phyloP scores from a whole-genome alignment of 2,888 invertebrate species.

The Ischnura elegans region DNA sequence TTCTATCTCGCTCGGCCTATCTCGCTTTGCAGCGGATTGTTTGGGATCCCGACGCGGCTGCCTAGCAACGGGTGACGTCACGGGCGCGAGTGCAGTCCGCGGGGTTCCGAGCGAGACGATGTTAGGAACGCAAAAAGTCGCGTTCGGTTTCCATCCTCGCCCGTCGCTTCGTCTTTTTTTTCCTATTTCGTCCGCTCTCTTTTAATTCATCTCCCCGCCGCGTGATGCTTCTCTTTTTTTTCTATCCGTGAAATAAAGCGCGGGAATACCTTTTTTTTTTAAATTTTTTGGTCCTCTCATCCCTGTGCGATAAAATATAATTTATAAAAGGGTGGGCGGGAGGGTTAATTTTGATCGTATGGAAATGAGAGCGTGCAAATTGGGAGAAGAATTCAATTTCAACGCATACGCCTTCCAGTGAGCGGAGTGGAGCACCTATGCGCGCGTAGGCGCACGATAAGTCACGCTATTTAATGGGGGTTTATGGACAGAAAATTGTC shows the following conservation, averaged over 20 bases:
- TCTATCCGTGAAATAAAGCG: neutral
- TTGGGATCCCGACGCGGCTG: constrained; percentile 49
- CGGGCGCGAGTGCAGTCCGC: constrained; percentile 30
- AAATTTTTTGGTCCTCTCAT: neutral
- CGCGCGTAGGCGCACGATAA: neutral
- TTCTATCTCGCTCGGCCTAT: constrained; percentile 9
- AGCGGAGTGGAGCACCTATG: neutral
- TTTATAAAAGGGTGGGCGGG: constrained; percentile 11
- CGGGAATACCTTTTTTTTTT: neutral
- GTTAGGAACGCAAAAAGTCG: neutral
- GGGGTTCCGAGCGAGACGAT: neutral
- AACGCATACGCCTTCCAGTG: neutral
- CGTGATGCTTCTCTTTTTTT: neutral
- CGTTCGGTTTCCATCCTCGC: neutral
- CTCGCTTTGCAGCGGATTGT: constrained; percentile 61
- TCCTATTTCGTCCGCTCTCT: neutral
- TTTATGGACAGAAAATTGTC: neutral
- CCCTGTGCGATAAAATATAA: constrained; percentile 16
- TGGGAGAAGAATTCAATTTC: constrained; percentile 10
- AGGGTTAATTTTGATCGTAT: constrained; percentile 38
- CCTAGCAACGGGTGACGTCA: constrained; percentile 66
- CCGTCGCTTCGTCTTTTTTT: neutral
- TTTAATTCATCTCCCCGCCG: constrained; percentile 26
- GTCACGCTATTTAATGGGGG: neutral
- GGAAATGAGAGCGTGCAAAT: constrained; percentile 17